phyloP scores from a whole-genome alignment of 2,113 vertebrate species.

The Sinocyclocheilus anophthalmus region DNA sequence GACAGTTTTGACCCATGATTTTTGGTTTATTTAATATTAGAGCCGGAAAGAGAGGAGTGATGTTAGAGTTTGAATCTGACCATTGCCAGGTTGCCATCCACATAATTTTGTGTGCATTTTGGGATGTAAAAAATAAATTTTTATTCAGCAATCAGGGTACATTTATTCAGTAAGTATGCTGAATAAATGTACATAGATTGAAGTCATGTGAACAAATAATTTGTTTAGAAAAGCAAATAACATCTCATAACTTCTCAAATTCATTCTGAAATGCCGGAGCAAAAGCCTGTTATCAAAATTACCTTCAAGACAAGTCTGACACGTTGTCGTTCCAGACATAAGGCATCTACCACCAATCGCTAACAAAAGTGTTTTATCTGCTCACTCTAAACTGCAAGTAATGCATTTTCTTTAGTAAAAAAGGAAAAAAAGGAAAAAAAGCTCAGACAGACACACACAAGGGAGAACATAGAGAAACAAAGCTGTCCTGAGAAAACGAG shows the following conservation, averaged over 20 bases:
- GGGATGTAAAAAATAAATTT: too few species aligned
- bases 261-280: background rate
- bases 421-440: background rate
- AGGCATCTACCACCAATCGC: background rate
- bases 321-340: background rate
- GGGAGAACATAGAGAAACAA: background rate
- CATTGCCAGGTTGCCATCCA: background rate
- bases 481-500: background rate
- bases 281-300: background rate
- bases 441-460: background rate
- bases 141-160: too few species aligned
- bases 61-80: background rate
- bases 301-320: background rate
- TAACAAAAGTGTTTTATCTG: background rate
- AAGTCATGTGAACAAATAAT: background rate
- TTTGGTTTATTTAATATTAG: background rate
- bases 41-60: background rate
- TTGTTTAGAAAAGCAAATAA: background rate
- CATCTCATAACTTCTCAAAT: background rate
- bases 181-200: background rate
- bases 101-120: background rate
- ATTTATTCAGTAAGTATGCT: too few species aligned
- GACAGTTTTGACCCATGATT: background rate
- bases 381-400: background rate
- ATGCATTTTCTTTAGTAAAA: background rate